Conservation (phyloP, 2,113 vertebrate genomes). For the Andinoacara biseriatus region DNA sequence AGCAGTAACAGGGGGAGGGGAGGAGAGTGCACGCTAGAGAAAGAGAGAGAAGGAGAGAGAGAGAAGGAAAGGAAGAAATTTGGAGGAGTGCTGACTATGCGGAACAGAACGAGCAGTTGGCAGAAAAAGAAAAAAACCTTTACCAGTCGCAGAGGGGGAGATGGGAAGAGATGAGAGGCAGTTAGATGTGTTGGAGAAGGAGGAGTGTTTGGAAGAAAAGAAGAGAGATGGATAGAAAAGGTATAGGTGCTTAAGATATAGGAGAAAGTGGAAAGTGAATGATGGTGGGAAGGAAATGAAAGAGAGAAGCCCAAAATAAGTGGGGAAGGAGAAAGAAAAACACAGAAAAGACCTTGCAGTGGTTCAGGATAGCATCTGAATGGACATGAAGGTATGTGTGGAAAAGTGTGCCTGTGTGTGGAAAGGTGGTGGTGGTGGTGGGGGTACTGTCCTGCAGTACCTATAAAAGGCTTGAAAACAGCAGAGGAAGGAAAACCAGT, state of each 20-base stretch:
- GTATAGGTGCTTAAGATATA: background rate
- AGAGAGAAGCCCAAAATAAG: background rate
- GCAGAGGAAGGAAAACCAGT: constrained; percentile 40
- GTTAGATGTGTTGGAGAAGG: background rate
- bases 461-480: constrained; percentile 1
- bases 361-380: constrained; percentile 41
- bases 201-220: background rate
- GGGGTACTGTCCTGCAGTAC: constrained; percentile 21
- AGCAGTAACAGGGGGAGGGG: constrained; percentile 50
- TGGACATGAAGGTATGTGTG: constrained; percentile 24
- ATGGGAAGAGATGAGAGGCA: constrained; percentile 9
- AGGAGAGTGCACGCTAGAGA: constrained; percentile 12
- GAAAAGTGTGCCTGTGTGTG: no score
- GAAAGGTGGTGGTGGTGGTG: background rate
- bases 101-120: constrained; percentile 71
- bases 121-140: constrained; percentile 63
- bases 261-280: constrained; percentile 1
- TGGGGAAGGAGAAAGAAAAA: background rate
- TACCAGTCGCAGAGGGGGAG: constrained; percentile 56
- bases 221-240: background rate
- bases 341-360: constrained; percentile 39
- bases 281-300: background rate
- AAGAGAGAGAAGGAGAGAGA: constrained; percentile 14
- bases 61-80: constrained; percentile 54
- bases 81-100: constrained; percentile 75